These are phyloP conservation scores for Chionomys nivalis DNA, from an alignment of 2,113 vertebrate genomes.

Conservation along the genomic window DNA sequence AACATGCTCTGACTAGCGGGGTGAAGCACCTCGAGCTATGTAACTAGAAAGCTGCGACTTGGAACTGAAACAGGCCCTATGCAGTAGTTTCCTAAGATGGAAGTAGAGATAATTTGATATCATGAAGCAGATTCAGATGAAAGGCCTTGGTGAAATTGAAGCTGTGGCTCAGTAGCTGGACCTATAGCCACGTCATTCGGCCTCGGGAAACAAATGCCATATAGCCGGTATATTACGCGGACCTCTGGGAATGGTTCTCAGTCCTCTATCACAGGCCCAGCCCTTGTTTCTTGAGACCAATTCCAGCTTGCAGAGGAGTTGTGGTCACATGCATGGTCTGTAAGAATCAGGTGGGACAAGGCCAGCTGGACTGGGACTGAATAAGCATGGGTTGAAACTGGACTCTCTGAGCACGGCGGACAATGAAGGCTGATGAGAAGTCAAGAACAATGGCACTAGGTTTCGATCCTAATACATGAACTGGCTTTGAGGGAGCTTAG, in stretches of 20 bases:
- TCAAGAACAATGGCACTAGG: no score
- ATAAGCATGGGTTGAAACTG: no score
- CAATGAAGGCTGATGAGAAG: no score
- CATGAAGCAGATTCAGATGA: background rate
- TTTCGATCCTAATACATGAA: no score
- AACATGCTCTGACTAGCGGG: background rate
- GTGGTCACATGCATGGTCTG: no score
- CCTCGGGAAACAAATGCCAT: background rate
- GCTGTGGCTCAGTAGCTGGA: background rate
- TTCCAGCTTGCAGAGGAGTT: background rate
- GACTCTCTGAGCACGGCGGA: no score
- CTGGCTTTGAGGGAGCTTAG: no score
- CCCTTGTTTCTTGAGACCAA: background rate
- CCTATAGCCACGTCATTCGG: fast-evolving
- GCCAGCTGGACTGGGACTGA: no score
- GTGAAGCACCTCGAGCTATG: no score
- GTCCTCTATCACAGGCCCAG: fast-evolving
- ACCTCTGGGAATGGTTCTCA: background rate
- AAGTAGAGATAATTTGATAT: background rate
- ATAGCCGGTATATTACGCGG: fast-evolving
- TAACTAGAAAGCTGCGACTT: background rate
- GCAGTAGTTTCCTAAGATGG: background rate
- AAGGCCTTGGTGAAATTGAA: background rate
- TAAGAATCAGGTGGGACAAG: background rate
- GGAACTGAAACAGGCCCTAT: no score